Conservation (phyloP, 2,888 invertebrate species). For the Aquatica leii region DNA sequence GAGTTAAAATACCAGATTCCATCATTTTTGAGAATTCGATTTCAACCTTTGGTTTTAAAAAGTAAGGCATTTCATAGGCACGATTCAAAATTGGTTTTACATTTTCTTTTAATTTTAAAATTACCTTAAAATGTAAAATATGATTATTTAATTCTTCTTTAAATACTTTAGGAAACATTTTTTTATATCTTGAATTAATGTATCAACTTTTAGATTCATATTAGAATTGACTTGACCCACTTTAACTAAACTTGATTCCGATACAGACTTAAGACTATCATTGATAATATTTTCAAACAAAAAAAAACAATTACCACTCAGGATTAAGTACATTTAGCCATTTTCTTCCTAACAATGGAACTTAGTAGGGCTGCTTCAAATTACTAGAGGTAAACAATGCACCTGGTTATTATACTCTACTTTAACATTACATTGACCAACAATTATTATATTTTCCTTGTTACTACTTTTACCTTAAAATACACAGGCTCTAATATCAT, state of each 20-base stretch:
- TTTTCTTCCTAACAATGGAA: constrained; percentile 32
- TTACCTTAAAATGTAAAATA: not conserved
- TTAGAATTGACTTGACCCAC: not conserved
- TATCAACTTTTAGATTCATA: not conserved
- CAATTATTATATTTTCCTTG: constrained; percentile 10
- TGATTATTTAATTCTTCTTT: not conserved
- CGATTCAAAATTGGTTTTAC: not conserved
- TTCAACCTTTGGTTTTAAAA: not conserved
- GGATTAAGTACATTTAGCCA: constrained; percentile 28
- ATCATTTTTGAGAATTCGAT: not conserved
- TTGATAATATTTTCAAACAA: not conserved
- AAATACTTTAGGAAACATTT: constrained; percentile 5
- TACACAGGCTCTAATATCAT: constrained; percentile 1
- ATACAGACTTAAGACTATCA: not conserved
- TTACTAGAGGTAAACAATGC: constrained; percentile 23
- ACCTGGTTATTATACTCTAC: constrained; percentile 6
- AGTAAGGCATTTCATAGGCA: not conserved
- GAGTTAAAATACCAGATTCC: not conserved
- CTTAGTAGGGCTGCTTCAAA: constrained; percentile 16
- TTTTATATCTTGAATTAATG: constrained; percentile 2
- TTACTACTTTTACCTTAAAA: no score
- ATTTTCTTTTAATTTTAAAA: not conserved
- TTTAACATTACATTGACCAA: no score
- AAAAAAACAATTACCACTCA: constrained; percentile 17
- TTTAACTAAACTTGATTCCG: not conserved